A percentile compares a stretch with the other conserved stretches of the same genome.
Evolutionary conservation across 2,888 invertebrate species (phyloP).

Genomic region (Horisme vitalbata): DNA sequence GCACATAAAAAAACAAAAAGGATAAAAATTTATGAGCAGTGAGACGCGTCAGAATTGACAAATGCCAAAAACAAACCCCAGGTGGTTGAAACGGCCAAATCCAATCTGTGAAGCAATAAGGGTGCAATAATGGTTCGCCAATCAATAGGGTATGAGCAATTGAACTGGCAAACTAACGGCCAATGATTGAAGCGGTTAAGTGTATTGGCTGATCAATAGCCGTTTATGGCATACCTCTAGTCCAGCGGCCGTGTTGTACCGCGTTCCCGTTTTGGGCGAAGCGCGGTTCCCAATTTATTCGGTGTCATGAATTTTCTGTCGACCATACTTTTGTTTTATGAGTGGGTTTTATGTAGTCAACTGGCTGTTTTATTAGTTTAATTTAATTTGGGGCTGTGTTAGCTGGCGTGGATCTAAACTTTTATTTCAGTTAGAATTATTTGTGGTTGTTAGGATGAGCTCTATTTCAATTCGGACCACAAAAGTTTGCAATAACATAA

Average conservation of each 20-base stretch:
- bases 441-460: not conserved
- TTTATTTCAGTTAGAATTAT: conserved; percentile 5
- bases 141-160: conserved; percentile 27
- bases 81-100: conserved; percentile 47
- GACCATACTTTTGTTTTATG: conserved; percentile 13
- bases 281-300: conserved; percentile 11
- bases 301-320: conserved; percentile 17
- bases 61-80: conserved; percentile 37
- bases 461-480: not conserved
- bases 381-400: conserved; percentile 21
- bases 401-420: conserved; percentile 4
- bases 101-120: conserved; percentile 28
- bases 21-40: conserved; percentile 66
- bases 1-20: conserved; percentile 50
- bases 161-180: conserved; percentile 29
- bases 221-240: conserved; percentile 14
- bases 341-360: conserved; percentile 15
- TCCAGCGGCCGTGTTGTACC: conserved; percentile 14
- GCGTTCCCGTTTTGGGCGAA: conserved; percentile 6
- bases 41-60: conserved; percentile 60
- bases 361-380: conserved; percentile 20
- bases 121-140: no score
- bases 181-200: conserved; percentile 41
- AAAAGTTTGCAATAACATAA: not conserved
- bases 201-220: conserved; percentile 34